A percentile compares a stretch with the other conserved stretches of the same genome.
Conservation (phyloP, 2,113 vertebrate species). For the Hyperopisus bebe region DNA sequence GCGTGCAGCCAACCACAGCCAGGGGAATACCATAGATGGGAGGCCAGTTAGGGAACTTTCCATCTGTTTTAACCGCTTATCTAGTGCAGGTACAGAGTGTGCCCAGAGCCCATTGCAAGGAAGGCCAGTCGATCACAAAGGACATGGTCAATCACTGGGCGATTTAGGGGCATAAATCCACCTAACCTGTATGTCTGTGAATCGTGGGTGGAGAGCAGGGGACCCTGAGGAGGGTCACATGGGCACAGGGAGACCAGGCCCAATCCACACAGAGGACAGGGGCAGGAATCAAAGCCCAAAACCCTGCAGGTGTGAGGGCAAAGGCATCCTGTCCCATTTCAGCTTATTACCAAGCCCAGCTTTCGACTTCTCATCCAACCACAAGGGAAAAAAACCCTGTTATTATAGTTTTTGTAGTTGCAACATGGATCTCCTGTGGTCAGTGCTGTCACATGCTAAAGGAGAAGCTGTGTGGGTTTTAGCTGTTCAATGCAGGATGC, state of each 20-base stretch:
- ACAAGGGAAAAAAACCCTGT: neutral
- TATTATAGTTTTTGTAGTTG: neutral
- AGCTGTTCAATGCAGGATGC: neutral
- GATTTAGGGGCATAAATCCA: neutral
- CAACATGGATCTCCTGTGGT: neutral
- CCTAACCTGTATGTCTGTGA: neutral
- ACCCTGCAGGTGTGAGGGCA: neutral
- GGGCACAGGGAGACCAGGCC: neutral
- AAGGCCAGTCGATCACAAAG: neutral
- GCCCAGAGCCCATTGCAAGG: neutral
- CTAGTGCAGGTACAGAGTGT: neutral
- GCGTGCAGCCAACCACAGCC: neutral
- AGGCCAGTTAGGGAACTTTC: neutral
- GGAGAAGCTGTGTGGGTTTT: neutral
- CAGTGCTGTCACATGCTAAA: neutral
- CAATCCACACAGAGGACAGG: neutral
- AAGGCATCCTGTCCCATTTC: neutral
- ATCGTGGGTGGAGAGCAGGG: neutral
- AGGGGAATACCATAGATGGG: neutral
- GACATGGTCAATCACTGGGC: neutral
- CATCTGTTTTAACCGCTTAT: neutral
- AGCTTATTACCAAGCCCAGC: neutral
- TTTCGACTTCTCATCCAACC: neutral
- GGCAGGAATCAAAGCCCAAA: neutral
- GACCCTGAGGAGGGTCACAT: no score